These are phyloP conservation scores for Mercenaria mercenaria DNA, from an alignment of 1,140 invertebrate genomes.

Conservation along the genomic window DNA sequence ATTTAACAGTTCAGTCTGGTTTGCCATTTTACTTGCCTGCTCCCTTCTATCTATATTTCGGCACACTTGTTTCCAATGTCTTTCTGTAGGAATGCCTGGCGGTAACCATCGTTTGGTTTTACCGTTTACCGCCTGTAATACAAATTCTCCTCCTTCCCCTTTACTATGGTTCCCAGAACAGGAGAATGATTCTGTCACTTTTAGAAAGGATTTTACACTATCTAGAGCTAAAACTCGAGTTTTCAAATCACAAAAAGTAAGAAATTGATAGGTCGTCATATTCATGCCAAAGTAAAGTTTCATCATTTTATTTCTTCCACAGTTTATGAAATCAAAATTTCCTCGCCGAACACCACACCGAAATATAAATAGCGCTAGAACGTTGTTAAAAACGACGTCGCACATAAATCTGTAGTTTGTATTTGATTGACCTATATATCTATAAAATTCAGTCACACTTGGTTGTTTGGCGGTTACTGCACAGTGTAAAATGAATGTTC, in stretches of 20 bases:
- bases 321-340: background rate
- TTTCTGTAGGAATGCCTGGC: background rate
- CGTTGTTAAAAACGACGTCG: background rate
- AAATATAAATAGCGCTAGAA: background rate
- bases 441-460: background rate
- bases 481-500: background rate
- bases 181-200: background rate
- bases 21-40: background rate
- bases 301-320: background rate
- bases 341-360: background rate
- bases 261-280: background rate
- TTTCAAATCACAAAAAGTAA: background rate
- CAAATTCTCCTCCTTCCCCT: background rate
- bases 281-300: background rate
- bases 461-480: background rate
- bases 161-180: background rate
- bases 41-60: background rate
- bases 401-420: background rate
- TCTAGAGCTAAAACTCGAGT: background rate
- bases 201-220: background rate
- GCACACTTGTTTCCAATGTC: background rate
- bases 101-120: background rate
- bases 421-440: background rate
- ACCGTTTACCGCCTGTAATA: background rate
- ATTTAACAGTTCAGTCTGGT: no score